Base-by-base conservation (phyloP, 1,140 invertebrate species). In the Bombus haemorrhoidalis region DNA sequence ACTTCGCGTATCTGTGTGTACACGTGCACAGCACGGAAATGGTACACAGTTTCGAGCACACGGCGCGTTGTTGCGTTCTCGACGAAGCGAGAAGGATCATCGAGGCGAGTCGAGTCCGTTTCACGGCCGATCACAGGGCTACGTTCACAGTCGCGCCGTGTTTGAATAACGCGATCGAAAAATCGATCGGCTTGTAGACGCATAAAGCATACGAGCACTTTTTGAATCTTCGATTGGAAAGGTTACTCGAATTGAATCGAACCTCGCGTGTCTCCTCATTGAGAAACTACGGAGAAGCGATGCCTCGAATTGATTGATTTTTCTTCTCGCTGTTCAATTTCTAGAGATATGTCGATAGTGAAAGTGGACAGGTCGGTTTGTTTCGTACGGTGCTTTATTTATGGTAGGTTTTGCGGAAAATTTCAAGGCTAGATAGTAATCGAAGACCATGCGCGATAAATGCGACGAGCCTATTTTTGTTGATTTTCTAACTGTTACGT, bases 41-140 rank as follows among this genome's bases (percentile, higher is more conserved):
- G 43, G 57, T 81, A 75, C 64, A 87, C 47, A 43, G 62, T 53
- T 18, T 66, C 57, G 69, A 59, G 57, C 47, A 53, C 47, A 53
- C 47, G 47, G 47, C 75, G 39, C n/a, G 43, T n/a, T 53, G 47
- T 43, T 62, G 73, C 22, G 18, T 62, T 57, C 66, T 87, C 59
- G 64, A 59, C 66, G 75, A 59, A 28, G 34, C 75, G 28, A 39
- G 74, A n/a, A 62, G 53, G 72, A 81, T 85, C 86, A 77, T 81
- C 86, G 72, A 85, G 83, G 64, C 86, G 86, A 69, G 78, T 85
- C 81, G 77, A 85, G 77, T 69, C 66, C 53, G 57, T 66, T 87
- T 87, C 57, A 69, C 81, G 72, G 47, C 41, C 86, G 39, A 39
- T 28, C 75, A 87, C 53, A 57, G 39, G 8, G 39, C 13, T 41